Evolutionary conservation across 2,888 invertebrate species (phyloP), one percentile per base, ranked within the genome.

Genomic region (Rutpela maculata): DNA sequence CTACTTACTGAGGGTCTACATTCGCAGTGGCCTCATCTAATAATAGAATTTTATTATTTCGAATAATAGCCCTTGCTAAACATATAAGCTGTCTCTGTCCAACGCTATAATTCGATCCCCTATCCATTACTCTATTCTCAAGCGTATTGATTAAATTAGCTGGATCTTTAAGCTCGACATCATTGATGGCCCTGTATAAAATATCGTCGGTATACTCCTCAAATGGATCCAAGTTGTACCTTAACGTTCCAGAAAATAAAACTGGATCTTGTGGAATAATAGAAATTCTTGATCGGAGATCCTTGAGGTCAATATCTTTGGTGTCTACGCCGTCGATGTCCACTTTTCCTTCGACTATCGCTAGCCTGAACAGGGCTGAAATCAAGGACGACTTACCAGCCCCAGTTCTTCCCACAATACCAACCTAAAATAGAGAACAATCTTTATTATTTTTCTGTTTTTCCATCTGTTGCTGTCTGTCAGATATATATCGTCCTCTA

Each of bases 251-350:
- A 0, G 95, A 95, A 88, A 98, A 97, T 22, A 98, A 89, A 26
- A 97, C 94, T 0, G 97, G 97, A 86, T 97, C 97, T 91, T 98
- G 98, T 0, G 98, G 98, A 86, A 98, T 98, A 78, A 98, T 98
- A 0, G 98, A 95, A 74, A 98, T 95, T 84, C 94, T 95, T 71
- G 92, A 93, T 66, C 98, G 91, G 35, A 98, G 90, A 85, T 96
- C 95, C 88, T 94, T 92, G 4, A 97, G 91, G 0, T 95, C 95
- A 55, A 98, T 92, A n/a, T 91, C 90, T 62, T 92, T 92, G 0
- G 93, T 95, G 76, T 95, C 92, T 0, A 97, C 87, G 10, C 92
- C 93, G 87, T 98, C 98, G 74, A 98, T 95, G 76, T 90, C 88
- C 50, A 98, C 93, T 26, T 91, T 88, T 0, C 98, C 98, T 70